These are phyloP conservation scores for Mixornis gularis DNA, from an alignment of 2,113 vertebrate genomes.

Conservation along the genomic window DNA sequence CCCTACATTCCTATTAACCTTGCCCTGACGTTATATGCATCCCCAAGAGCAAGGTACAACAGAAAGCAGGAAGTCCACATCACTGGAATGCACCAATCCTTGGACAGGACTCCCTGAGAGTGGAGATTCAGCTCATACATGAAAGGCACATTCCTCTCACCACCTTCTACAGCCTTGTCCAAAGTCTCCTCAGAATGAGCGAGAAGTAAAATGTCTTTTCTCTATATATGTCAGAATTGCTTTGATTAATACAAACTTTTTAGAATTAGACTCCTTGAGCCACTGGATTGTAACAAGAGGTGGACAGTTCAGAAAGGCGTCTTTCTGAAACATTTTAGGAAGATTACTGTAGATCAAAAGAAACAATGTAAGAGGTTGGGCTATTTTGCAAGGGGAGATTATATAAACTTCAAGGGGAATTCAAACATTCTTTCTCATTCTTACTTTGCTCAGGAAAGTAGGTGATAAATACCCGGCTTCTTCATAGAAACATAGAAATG, in stretches of 20 bases:
- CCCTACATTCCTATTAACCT: neutral
- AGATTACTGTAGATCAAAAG: neutral
- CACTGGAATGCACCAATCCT: neutral
- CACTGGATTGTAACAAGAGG: neutral
- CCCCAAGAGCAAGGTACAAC: neutral
- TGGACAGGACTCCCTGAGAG: neutral
- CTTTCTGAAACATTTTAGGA: neutral
- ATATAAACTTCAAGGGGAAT: neutral
- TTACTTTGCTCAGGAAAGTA: neutral
- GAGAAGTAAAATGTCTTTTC: neutral
- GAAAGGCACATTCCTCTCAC: fast-evolving
- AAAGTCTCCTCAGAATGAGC: fast-evolving
- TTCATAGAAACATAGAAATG: neutral
- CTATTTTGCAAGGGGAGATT: neutral
- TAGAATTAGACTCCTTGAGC: neutral
- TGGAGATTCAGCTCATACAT: neutral
- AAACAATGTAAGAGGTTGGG: neutral
- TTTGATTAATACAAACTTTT: neutral
- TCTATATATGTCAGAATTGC: neutral
- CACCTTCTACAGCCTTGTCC: neutral
- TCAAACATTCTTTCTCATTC: neutral
- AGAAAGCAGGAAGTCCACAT: neutral
- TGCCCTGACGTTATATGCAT: neutral
- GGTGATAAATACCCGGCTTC: neutral
- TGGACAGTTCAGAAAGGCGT: neutral